Conservation (phyloP, 2,888 invertebrate species). For the Pammene fasciana region DNA sequence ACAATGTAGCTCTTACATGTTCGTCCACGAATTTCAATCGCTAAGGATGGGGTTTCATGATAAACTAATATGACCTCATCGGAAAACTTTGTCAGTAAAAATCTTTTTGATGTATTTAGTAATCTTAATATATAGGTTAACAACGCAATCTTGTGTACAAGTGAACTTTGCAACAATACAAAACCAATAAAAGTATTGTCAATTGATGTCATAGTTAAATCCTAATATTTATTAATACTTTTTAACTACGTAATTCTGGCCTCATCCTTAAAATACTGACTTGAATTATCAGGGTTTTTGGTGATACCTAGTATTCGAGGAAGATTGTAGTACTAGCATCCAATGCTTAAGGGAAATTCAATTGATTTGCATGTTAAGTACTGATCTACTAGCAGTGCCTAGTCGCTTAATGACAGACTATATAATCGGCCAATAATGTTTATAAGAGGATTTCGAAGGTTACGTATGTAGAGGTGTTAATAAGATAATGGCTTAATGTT, state of each 20-base stretch:
- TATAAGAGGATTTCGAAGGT: constrained; percentile 16
- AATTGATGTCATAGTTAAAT: constrained; percentile 8
- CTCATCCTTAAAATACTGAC: constrained; percentile 27
- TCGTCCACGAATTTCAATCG: constrained; percentile 66
- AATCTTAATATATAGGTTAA: no score
- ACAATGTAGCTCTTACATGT: constrained; percentile 64
- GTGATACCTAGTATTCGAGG: constrained; percentile 6
- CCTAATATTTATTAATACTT: neutral
- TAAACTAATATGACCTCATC: neutral
- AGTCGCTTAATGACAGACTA: constrained; percentile 22
- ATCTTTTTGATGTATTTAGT: neutral
- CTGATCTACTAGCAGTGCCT: constrained; percentile 24
- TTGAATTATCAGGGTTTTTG: constrained; percentile 28
- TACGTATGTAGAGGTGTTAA: constrained; percentile 7
- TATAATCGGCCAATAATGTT: constrained; percentile 32
- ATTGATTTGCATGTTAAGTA: constrained; percentile 28
- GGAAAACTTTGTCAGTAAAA: no score
- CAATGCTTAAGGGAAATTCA: constrained; percentile 18
- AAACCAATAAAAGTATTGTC: constrained; percentile 1
- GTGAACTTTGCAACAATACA: neutral
- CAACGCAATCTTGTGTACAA: no score
- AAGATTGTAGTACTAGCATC: constrained; percentile 25
- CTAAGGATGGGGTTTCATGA: constrained; percentile 35
- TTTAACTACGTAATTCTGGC: neutral
- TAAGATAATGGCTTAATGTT: neutral